These are phyloP conservation scores for Cinclus cinclus DNA, from an alignment of 2,113 vertebrate species.

Conservation along the genomic window DNA sequence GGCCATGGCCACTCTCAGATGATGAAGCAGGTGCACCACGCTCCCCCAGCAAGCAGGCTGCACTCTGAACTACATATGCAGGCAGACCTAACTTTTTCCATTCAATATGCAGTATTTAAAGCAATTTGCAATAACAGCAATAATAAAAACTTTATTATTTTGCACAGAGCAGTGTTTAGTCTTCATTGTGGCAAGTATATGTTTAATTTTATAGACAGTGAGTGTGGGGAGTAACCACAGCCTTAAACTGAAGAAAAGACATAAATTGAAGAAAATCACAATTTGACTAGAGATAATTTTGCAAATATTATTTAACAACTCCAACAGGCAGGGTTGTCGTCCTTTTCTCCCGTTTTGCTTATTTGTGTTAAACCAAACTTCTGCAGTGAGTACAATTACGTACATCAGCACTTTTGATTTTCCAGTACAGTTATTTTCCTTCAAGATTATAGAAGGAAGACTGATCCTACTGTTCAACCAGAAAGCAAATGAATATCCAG, in stretches of 20 bases:
- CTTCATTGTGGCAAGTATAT: not conserved
- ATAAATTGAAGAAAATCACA: not conserved
- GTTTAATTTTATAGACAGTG: not conserved
- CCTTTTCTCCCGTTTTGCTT: not conserved
- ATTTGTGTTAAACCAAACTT: slow-evolving; percentile 26
- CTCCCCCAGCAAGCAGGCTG: not conserved
- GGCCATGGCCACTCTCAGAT: not conserved
- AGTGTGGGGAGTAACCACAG: not conserved
- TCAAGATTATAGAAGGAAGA: not conserved
- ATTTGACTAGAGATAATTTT: not conserved
- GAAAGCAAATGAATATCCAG: not conserved
- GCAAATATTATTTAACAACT: not conserved
- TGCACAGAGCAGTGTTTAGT: not conserved
- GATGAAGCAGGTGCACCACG: accelerated
- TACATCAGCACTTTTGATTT: slow-evolving; percentile 28
- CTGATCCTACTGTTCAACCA: not conserved
- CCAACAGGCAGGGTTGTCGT: not conserved
- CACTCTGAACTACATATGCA: not conserved
- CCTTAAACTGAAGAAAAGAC: not conserved
- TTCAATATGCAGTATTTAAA: not conserved
- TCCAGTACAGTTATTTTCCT: slow-evolving; percentile 3
- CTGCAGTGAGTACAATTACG: not conserved
- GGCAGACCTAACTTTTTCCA: not conserved
- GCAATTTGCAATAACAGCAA: not conserved
- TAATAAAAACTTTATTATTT: not conserved